These are phyloP conservation scores for Mallotus villosus DNA, from an alignment of 2,797 vertebrate species.

Conservation along the genomic window DNA sequence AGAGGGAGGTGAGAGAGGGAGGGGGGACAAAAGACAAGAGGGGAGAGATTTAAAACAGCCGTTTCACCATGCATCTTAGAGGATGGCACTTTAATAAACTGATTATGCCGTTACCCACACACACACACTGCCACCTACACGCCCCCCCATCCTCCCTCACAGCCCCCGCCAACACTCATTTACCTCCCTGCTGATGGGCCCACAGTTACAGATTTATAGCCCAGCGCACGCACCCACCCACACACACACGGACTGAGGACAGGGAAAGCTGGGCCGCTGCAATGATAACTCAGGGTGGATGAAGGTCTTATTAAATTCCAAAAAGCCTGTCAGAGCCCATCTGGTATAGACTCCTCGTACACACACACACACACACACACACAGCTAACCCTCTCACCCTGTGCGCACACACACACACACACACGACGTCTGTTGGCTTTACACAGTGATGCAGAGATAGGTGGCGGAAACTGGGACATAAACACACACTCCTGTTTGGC, in stretches of 20 bases:
- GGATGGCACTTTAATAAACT: slow-evolving; percentile 47
- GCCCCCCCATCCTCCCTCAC: neutral
- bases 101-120: slow-evolving; percentile 26
- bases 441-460: neutral
- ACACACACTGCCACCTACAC: neutral
- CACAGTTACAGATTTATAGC: slow-evolving; percentile 35
- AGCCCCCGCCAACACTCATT: slow-evolving; percentile 17
- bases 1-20: neutral
- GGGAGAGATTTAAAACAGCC: slow-evolving; percentile 37
- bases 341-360: slow-evolving; percentile 7
- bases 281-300: slow-evolving; percentile 28
- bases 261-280: slow-evolving; percentile 14
- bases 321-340: slow-evolving; percentile 24
- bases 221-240: slow-evolving; percentile 12
- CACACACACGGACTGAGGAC: slow-evolving; percentile 17
- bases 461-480: neutral
- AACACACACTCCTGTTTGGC: neutral
- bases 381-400: neutral
- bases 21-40: slow-evolving; percentile 7
- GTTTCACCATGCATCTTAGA: slow-evolving; percentile 40
- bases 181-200: slow-evolving; percentile 11
- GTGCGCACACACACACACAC: neutral
- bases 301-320: slow-evolving; percentile 21
- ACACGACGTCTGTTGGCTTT: neutral
- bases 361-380: neutral